Base-by-base conservation (phyloP, 2,888 invertebrate genomes). In the Cantharis lateralis region DNA sequence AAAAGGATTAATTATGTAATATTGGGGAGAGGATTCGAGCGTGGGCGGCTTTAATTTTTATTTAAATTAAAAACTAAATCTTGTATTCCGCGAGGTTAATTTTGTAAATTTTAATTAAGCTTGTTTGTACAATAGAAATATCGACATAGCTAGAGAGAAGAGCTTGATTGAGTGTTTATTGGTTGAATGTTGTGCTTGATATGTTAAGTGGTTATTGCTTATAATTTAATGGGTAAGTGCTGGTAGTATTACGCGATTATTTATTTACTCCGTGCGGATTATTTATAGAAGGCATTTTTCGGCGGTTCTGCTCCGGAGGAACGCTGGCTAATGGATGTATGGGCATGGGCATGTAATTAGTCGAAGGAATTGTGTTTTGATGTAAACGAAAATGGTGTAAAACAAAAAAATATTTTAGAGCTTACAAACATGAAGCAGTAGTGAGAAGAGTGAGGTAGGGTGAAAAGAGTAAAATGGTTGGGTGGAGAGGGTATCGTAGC, bases 401-500 rank as follows among this genome's bases (percentile, higher is more conserved):
- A 68, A 68, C 62, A 73, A 72, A 70, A 64, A 72, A 76, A 75
- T 62, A 72, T 48, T 72, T 76, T 74, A 78, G 76, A 74, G 72
- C 73, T 69, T 76, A 74, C 68, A 76, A 75, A 68, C 62, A 73
- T 72, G 74, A 20, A 70, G 71, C 18, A 68, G 68, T 68, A 15
- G 48, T 69, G 32, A 32, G 64, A 69, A 63, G 48, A 28, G 68
- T 24, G 24, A 26, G 68, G 18, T 70, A 32, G 76, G 68, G 72
- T 64, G 70, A 71, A 74, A 77, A 78, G 79, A 78, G 74, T 74
- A 71, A 73, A 74, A 74, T 70, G 73, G 28, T 32, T 69, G 62
- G 70, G 74, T 73, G 74, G 77, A 77, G 77, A 72, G 74, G 63
- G 74, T 72, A 78, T 73, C 78, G 73, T 77, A 75, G 78, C 80